Evolutionary conservation across 1,140 invertebrate genomes (phyloP).

Genomic region (Hyles euphorbiae): DNA sequence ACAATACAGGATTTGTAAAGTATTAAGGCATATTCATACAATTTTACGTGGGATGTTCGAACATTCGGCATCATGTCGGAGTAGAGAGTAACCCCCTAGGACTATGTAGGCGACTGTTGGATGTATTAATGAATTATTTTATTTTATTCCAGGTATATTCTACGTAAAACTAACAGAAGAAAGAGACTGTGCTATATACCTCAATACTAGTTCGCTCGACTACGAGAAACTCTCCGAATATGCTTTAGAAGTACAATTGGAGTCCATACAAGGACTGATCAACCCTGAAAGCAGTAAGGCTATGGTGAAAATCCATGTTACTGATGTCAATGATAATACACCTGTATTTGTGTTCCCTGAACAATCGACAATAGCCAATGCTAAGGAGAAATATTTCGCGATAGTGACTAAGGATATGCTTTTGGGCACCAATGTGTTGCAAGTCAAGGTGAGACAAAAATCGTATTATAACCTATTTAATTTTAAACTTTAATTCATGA

Average conservation of each 20-base stretch:
- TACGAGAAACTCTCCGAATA: slow-evolving; percentile 85
- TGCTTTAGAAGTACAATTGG: slow-evolving; percentile 84
- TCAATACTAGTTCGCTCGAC: slow-evolving; percentile 82
- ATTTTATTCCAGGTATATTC: slow-evolving; percentile 78
- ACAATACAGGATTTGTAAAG: no score
- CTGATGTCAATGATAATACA: slow-evolving; percentile 91
- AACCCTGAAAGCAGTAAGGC: slow-evolving; percentile 84
- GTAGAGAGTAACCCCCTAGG: no score
- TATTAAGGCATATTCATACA: no score
- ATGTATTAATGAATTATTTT: no score
- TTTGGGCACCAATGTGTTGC: slow-evolving; percentile 83
- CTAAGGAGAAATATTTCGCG: slow-evolving; percentile 67
- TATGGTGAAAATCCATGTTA: slow-evolving; percentile 86
- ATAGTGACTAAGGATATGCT: slow-evolving; percentile 83
- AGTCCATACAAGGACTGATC: slow-evolving; percentile 84
- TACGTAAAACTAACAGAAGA: slow-evolving; percentile 84
- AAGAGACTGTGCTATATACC: slow-evolving; percentile 84
- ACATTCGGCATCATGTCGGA: no score
- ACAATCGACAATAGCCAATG: slow-evolving; percentile 54
- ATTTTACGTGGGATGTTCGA: no score
- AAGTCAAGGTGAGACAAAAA: slow-evolving; percentile 77
- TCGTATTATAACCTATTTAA: no score
- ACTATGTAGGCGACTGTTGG: no score
- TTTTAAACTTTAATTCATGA: no score
- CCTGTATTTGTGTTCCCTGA: slow-evolving; percentile 87